phyloP scores from a whole-genome alignment of 2,888 invertebrate genomes.

The Erpobdella octoculata region DNA sequence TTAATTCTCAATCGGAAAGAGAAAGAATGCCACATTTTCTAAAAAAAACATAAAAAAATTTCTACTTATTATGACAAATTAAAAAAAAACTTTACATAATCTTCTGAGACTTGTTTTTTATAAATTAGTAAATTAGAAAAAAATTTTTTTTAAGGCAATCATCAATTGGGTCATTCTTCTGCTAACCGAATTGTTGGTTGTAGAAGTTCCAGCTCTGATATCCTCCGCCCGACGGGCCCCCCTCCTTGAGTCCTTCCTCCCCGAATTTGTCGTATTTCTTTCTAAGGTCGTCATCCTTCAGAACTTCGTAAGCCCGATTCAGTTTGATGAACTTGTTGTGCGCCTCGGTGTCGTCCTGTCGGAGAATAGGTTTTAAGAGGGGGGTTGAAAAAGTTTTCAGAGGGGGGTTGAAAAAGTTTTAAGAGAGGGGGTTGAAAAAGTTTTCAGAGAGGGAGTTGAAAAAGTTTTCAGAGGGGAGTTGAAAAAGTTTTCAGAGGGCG shows the following conservation, averaged over 20 bases:
- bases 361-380: background rate
- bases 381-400: too few relatives aligned
- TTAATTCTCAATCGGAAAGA: background rate
- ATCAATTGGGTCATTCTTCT: too few relatives aligned
- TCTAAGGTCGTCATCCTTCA: conserved; percentile 64
- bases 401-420: too few relatives aligned
- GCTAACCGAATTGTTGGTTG: conserved; percentile 65
- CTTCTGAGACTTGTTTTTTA: too few relatives aligned
- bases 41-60: background rate
- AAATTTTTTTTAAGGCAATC: too few relatives aligned
- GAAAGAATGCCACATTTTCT: background rate
- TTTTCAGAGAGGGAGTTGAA: too few relatives aligned
- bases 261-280: conserved; percentile 69
- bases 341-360: conserved; percentile 65
- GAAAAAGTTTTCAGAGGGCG: too few relatives aligned
- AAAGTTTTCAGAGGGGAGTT: too few relatives aligned
- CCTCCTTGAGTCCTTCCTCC: conserved; percentile 62
- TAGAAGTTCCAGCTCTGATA: conserved; percentile 77
- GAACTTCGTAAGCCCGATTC: conserved; percentile 74
- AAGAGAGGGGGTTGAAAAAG: too few relatives aligned
- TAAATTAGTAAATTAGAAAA: too few relatives aligned
- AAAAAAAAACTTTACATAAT: conserved; percentile 5
- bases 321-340: conserved; percentile 71
- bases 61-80: background rate
- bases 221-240: conserved; percentile 59